These are phyloP conservation scores for Paralichthys olivaceus DNA, from an alignment of 2,113 vertebrate species.

Conservation along the genomic window DNA sequence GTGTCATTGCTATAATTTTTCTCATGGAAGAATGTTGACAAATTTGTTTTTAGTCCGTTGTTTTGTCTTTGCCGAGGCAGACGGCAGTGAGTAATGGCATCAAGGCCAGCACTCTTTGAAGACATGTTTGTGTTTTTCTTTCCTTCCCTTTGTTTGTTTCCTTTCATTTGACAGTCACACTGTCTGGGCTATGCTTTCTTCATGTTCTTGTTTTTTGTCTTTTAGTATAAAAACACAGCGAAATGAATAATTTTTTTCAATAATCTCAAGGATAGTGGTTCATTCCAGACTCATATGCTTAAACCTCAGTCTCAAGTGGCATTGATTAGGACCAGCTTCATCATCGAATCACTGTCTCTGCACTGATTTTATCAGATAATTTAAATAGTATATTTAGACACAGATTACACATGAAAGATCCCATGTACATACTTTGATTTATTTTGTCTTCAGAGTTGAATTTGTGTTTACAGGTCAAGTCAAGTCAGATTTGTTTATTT, in stretches of 20 bases:
- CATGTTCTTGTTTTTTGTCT: background rate
- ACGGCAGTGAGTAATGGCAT: conserved; percentile 43
- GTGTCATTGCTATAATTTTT: conserved; percentile 1
- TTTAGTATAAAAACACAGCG: background rate
- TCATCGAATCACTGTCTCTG: background rate
- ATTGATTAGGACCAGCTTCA: conserved; percentile 8
- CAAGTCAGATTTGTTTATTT: background rate
- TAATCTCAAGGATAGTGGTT: background rate
- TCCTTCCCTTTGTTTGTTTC: conserved; percentile 20
- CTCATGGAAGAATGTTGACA: background rate
- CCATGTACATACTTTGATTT: background rate
- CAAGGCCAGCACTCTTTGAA: conserved; percentile 1
- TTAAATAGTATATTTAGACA: conserved; percentile 2
- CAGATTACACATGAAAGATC: conserved; percentile 1
- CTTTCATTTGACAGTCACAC: background rate
- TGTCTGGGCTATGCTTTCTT: conserved; percentile 16
- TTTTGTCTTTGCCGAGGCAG: conserved; percentile 46
- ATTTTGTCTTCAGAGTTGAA: conserved; percentile 4
- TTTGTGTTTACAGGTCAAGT: conserved; percentile 15
- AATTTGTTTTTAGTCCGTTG: conserved; percentile 36
- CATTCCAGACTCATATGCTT: background rate
- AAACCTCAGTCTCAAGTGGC: background rate
- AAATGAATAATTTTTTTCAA: background rate
- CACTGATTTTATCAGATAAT: conserved; percentile 10
- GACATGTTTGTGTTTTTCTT: conserved; percentile 35